Percentiles rank a stretch among this genome's conserved stretches.
phyloP scores from a whole-genome alignment of 2,888 invertebrate species.

The Chirona hameri region DNA sequence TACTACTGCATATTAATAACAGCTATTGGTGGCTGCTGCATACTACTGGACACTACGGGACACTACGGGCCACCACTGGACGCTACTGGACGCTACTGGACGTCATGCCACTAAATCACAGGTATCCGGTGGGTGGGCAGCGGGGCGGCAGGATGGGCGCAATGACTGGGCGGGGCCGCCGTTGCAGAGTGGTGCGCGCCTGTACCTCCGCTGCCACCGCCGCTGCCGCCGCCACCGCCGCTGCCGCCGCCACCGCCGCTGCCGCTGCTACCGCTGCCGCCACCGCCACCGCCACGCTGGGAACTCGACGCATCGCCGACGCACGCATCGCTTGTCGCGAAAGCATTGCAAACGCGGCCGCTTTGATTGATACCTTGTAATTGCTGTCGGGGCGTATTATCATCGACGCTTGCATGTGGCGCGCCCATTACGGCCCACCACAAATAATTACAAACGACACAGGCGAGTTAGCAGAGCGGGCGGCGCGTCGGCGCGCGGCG shows the following conservation, averaged over 20 bases:
- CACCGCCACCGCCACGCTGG: neutral
- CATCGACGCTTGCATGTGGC: constrained; percentile 10
- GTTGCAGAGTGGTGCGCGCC: neutral
- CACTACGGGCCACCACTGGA: too few relatives aligned
- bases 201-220: too few relatives aligned
- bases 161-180: constrained; percentile 10
- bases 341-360: constrained; percentile 2
- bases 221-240: too few relatives aligned
- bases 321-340: constrained; percentile 13
- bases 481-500: constrained; percentile 1
- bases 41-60: too few relatives aligned
- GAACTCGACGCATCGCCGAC: neutral
- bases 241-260: too few relatives aligned
- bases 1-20: too few relatives aligned
- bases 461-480: constrained; percentile 8
- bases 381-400: constrained; percentile 13
- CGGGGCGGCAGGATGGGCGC: neutral
- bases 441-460: constrained; percentile 27
- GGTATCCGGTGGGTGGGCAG: neutral
- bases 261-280: neutral
- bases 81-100: neutral
- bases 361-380: constrained; percentile 22
- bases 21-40: too few relatives aligned
- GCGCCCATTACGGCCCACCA: neutral
- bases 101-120: neutral